Base-by-base conservation (phyloP, 1,140 invertebrate genomes). In the Colletes latitarsis region DNA sequence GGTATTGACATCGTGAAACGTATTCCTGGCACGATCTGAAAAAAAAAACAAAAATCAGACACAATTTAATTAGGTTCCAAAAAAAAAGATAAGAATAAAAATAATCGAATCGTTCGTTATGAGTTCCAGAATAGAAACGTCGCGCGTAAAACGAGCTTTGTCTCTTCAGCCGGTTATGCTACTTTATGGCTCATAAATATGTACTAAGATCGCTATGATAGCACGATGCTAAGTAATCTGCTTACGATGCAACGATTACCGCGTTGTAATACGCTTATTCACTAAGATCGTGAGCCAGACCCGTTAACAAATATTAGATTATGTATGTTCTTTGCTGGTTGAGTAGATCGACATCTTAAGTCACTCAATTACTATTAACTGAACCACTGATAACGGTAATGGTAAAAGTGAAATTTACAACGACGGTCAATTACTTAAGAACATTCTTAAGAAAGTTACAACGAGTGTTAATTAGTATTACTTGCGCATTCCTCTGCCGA, bases 1-100 rank as follows among this genome's bases (percentile, higher is more conserved):
- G 95, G 96, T 96, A 91, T 55, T 76, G 60, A 41, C n/a, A 19
- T 46, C 41, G 19, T 9, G 30, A 30, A 8, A 39, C 6, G 60
- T 30, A 4, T 55, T 17, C 14, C 1, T 6, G 53, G 53, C 53
- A 55, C 6, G 21, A 69, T 52, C 19, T 52, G 15, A 17, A 55
- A n/a, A 30, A 30, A 30, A 30, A 30, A 17, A 10, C 6, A 55
- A 57, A 70, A n/a, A 41, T 49, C 5, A 57, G 55, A 57, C 17
- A n/a, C 14, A 17, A 17, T 53, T 53, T 5, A 19, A 58, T 58
- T 12, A 30, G 6, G 10, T 43, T 9, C 3, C 12, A 12, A 2
- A n/a, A 58, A 5, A 41, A 60, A n/a, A 4, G 39, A 6, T 15
- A 21, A 53, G 55, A 58, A 49, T 1, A 9, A 30, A 17, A 8